Base-by-base conservation (phyloP, 2,888 invertebrate genomes). In the Oxyscelio sp. region DNA sequence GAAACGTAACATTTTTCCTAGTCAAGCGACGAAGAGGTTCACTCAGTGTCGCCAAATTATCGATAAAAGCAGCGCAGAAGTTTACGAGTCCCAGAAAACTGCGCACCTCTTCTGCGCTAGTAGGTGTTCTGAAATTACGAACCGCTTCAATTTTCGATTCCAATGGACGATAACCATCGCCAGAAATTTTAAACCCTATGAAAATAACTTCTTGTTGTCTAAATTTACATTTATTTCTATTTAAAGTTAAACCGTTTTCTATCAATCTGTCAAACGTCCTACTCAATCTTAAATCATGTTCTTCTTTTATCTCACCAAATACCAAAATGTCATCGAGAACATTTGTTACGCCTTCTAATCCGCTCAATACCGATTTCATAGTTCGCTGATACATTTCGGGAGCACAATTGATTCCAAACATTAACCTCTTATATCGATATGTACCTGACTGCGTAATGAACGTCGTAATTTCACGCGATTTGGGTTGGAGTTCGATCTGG, bases 401-500 rank as follows among this genome's bases (percentile, higher is more conserved):
- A 2, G 78, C 78, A 15, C 68, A 78, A 4, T 21, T 54, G 13
- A 78, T 59, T 2, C 68, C 68, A 21, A 78, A 68, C 61, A 78
- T 78, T 24, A 77, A 59, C n/a, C 66, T 3, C 17, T 66, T 77
- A 13, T 50, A 77, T 4, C 66, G 22, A 31, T 19, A 63, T 4
- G 22, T 6, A 2, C 48, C 63, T 0, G 8, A 5, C 21, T 11
- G 5, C 2, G 11, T 11, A 2, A 34, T 11, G 9, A 40, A 59
- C 43, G 21, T 15, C 45, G 94, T 94, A 9, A 94, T 90, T 15
- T 85, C 83, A 74, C 91, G 79, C 0, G 91, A 92, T 11, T 90
- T 85, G 34, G 86, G 83, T 17, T 89, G 65, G n/a, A 94, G 81
- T 11, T 91, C 90, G 2, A 94, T 73, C 75, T 94, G 93, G 83